A percentile compares a stretch with the other conserved stretches of the same genome.
These are phyloP conservation scores for Lepidurus couesii DNA, from an alignment of 1,140 invertebrate species.

Conservation along the genomic window DNA sequence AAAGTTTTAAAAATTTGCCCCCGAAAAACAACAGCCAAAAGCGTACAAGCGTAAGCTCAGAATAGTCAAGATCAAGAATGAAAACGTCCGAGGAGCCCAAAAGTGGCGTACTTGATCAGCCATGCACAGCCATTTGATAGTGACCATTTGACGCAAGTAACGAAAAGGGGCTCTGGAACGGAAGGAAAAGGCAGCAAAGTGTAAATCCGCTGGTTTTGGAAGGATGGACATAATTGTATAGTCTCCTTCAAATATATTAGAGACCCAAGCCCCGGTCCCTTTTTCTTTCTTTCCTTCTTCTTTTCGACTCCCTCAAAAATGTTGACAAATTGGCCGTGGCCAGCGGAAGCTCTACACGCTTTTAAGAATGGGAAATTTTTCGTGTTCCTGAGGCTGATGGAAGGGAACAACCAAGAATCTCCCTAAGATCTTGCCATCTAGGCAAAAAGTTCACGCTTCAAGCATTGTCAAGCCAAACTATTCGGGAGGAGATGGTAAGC, in stretches of 20 bases:
- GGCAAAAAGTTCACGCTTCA: background rate
- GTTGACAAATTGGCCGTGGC: background rate
- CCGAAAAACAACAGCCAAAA: constrained; percentile 1
- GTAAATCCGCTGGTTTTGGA: constrained; percentile 14
- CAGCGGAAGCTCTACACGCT: background rate
- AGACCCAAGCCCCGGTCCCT: background rate
- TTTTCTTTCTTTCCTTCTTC: background rate
- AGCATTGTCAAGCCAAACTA: background rate
- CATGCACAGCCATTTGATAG: background rate
- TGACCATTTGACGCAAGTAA: background rate
- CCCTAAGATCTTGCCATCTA: background rate
- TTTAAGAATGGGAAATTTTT: background rate
- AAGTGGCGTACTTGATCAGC: background rate
- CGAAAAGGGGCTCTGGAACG: background rate
- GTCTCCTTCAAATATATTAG: background rate
- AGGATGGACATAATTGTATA: background rate
- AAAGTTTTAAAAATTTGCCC: too few species aligned
- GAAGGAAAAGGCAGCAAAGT: constrained; percentile 21
- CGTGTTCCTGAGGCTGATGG: too few species aligned
- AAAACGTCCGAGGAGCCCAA: background rate
- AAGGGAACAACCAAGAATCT: too few species aligned
- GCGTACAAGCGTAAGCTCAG: background rate
- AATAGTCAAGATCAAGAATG: background rate
- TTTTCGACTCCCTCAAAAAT: background rate
- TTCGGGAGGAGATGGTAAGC: background rate